Conservation (phyloP, 2,797 vertebrate genomes). For the Scyliorhinus canicula region DNA sequence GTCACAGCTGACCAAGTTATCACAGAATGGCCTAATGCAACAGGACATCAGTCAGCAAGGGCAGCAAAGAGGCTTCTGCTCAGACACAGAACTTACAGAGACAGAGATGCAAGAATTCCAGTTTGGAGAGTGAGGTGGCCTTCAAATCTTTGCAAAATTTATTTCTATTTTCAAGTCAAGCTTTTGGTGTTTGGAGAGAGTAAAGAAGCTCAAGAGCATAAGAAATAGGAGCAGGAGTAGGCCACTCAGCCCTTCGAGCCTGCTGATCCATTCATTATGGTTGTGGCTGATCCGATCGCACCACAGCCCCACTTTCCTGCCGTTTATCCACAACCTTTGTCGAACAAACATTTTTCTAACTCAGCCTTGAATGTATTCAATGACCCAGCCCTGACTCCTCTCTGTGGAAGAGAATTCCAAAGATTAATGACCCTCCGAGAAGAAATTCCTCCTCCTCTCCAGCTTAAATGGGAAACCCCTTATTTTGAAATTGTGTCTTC, state of each 20-base stretch:
- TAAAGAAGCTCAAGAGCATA: neutral
- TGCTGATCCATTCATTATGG: too few relatives aligned
- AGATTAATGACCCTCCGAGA: neutral
- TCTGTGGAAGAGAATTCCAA: neutral
- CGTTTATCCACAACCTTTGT: too few relatives aligned
- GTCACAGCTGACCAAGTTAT: neutral
- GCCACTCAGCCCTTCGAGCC: too few relatives aligned
- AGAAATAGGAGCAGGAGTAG: too few relatives aligned
- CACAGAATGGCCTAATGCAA: neutral
- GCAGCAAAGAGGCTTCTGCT: neutral
- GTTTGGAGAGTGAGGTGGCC: neutral
- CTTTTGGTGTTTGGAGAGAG: too few relatives aligned
- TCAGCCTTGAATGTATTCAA: neutral
- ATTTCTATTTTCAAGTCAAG: neutral
- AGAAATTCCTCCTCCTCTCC: too few relatives aligned
- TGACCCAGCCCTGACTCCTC: neutral
- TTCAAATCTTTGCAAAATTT: neutral
- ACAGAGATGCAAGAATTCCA: neutral
- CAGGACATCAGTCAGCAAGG: neutral
- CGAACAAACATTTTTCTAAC: too few relatives aligned
- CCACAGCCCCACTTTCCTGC: too few relatives aligned
- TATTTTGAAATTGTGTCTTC: too few relatives aligned
- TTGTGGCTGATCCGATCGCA: too few relatives aligned
- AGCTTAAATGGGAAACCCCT: too few relatives aligned
- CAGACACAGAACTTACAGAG: neutral